Evolutionary conservation across 1,140 invertebrate species (phyloP).

Genomic region (Oncopeltus fasciatus): DNA sequence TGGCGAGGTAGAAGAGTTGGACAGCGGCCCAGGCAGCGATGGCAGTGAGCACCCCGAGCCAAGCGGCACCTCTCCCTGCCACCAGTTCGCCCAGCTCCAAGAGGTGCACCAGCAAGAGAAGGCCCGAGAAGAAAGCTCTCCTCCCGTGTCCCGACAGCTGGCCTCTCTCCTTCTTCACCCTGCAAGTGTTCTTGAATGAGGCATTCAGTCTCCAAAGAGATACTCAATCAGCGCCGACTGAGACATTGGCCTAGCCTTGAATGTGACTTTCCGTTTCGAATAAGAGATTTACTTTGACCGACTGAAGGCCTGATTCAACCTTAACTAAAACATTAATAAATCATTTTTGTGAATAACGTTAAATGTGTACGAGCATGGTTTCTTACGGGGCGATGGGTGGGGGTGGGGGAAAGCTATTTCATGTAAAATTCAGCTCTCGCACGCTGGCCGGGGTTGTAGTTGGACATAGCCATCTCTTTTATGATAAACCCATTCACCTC

Average conservation of each 20-base stretch:
- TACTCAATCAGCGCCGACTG: not conserved
- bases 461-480: too few species aligned
- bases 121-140: conserved; percentile 9
- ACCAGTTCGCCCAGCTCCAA: conserved; percentile 16
- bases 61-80: not conserved
- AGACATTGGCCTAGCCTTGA: not conserved
- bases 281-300: too few species aligned
- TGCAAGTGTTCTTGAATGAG: not conserved
- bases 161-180: not conserved
- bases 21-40: conserved; percentile 9
- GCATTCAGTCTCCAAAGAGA: not conserved
- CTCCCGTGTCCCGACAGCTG: conserved; percentile 11
- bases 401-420: too few species aligned
- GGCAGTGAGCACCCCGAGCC: not conserved
- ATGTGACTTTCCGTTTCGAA: not conserved
- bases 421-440: too few species aligned
- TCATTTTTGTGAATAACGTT: too few species aligned
- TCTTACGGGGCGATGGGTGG: too few species aligned
- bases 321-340: too few species aligned
- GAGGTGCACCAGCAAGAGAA: conserved; percentile 17
- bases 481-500: too few species aligned
- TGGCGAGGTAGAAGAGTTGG: not conserved
- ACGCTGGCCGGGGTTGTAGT: too few species aligned
- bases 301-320: too few species aligned
- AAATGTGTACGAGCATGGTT: too few species aligned